Evolutionary conservation across 1,140 invertebrate species (phyloP).

Genomic region (Mylabris phalerata): DNA sequence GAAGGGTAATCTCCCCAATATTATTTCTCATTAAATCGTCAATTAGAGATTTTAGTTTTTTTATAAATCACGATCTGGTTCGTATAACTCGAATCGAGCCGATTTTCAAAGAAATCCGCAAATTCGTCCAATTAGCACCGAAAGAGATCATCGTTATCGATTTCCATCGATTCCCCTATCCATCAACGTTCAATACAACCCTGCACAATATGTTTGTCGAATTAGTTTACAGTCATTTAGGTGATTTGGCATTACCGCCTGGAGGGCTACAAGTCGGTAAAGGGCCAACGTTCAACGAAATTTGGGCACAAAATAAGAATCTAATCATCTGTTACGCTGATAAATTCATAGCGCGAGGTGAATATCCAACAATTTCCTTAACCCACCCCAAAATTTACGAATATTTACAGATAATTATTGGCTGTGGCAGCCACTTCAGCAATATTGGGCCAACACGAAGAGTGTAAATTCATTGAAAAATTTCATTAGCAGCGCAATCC

Average conservation of each 20-base stretch:
- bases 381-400: no score
- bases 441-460: conserved; percentile 61
- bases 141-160: conserved; percentile 64
- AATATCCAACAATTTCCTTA: background rate
- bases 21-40: background rate
- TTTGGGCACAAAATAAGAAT: conserved; percentile 53
- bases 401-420: conserved; percentile 43
- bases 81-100: conserved; percentile 56
- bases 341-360: conserved; percentile 27
- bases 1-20: conserved; percentile 19
- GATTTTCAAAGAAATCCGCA: conserved; percentile 54
- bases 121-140: conserved; percentile 54
- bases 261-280: conserved; percentile 42
- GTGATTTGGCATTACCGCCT: conserved; percentile 47
- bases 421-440: conserved; percentile 64
- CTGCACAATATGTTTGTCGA: conserved; percentile 53
- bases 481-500: conserved; percentile 51
- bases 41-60: conserved; percentile 49
- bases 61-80: conserved; percentile 64
- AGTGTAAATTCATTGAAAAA: conserved; percentile 45
- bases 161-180: conserved; percentile 64
- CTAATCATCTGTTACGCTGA: conserved; percentile 59
- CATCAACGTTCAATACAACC: conserved; percentile 50
- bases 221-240: conserved; percentile 56
- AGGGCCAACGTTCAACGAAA: conserved; percentile 54